Evolutionary conservation across 2,797 vertebrate species (phyloP).

Genomic region (Miichthys miiuy): DNA sequence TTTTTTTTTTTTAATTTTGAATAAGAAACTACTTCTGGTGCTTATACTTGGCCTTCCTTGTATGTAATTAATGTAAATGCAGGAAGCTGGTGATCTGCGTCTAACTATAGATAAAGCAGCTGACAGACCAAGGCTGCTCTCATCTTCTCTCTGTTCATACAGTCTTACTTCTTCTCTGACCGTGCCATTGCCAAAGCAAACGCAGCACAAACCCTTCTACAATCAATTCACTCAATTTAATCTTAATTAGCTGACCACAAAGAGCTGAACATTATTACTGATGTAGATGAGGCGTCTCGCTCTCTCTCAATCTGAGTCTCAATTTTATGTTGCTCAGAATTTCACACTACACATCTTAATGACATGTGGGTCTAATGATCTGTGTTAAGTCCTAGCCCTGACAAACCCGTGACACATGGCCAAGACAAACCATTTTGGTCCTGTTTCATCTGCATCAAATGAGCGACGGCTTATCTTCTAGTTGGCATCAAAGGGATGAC

Average conservation of each 20-base stretch:
- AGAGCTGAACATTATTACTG: constrained; percentile 41
- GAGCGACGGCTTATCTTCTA: constrained; percentile 31
- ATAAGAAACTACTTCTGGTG: neutral
- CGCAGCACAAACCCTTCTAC: constrained; percentile 40
- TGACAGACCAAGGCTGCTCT: constrained; percentile 35
- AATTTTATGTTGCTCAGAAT: constrained; percentile 34
- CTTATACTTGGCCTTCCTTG: neutral
- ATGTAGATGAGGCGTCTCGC: constrained; percentile 37
- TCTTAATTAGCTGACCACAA: constrained; percentile 75
- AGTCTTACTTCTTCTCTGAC: constrained; percentile 25
- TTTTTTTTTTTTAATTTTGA: neutral
- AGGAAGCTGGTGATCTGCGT: constrained; percentile 17
- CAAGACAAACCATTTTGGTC: constrained; percentile 35
- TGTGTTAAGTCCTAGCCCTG: constrained; percentile 41
- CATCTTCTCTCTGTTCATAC: constrained; percentile 36
- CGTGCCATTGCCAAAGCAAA: constrained; percentile 36
- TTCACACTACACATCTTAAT: constrained; percentile 58
- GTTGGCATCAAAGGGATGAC: constrained; percentile 54
- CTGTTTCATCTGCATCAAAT: constrained; percentile 49
- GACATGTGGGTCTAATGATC: constrained; percentile 53
- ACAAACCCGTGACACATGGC: constrained; percentile 54
- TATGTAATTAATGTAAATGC: constrained; percentile 34
- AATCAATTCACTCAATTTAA: constrained; percentile 70
- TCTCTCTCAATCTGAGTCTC: neutral
- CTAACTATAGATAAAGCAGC: constrained; percentile 10